Percentiles rank a stretch among this genome's conserved stretches.
These are phyloP conservation scores for Clamator glandarius DNA, from an alignment of 2,797 vertebrate genomes.

Conservation along the genomic window DNA sequence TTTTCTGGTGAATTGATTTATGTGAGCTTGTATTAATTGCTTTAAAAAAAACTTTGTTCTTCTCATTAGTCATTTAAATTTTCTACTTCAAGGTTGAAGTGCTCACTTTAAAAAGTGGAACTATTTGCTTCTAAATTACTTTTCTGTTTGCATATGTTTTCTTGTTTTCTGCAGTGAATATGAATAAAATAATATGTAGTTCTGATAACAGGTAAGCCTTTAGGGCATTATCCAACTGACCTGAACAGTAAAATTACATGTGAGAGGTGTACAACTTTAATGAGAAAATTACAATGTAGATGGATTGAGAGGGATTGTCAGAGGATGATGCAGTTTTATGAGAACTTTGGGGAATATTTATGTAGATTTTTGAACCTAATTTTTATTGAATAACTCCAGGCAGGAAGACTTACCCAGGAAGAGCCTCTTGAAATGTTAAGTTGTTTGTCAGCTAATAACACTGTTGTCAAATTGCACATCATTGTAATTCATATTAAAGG, in stretches of 20 bases:
- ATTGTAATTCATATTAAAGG: conserved; percentile 26
- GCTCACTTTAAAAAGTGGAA: not conserved
- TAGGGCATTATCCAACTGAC: not conserved
- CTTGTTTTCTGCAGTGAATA: not conserved
- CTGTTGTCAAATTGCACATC: not conserved
- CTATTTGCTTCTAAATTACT: not conserved
- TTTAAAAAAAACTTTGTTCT: conserved; percentile 11
- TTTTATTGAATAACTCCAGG: not conserved
- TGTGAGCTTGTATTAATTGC: not conserved
- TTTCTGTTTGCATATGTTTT: not conserved
- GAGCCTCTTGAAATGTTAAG: not conserved
- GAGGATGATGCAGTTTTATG: not conserved
- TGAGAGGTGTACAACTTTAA: not conserved
- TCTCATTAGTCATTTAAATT: not conserved
- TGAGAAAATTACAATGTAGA: not conserved
- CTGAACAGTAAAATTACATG: not conserved
- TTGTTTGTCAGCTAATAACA: not conserved
- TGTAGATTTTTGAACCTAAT: not conserved
- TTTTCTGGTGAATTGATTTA: not conserved
- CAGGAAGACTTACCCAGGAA: not conserved
- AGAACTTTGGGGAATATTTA: not conserved
- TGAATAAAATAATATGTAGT: not conserved
- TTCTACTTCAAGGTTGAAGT: not conserved
- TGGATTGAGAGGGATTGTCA: not conserved
- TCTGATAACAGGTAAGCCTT: not conserved